Base-by-base conservation (phyloP, 2,888 invertebrate species). In the Acanthacorydalis orientalis region DNA sequence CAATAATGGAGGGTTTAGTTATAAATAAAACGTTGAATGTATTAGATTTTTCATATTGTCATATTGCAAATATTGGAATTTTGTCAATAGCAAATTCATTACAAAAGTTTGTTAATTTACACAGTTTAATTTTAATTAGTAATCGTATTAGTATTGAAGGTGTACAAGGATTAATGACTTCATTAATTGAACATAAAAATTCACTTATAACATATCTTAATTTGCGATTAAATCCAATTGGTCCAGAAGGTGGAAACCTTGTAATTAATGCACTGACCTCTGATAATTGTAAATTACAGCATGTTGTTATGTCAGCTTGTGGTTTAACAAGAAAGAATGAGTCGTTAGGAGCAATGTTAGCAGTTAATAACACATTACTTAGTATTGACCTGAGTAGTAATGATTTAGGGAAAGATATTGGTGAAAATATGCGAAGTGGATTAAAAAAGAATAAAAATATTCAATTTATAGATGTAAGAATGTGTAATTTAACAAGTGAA, bases 1-100 rank as follows among this genome's bases (percentile, higher is more conserved):
- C 55, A 46, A 55, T 65, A 31, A 44, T 63, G 9, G 59, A 57
- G 47, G 46, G 58, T 31, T 49, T 64, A 12, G 35, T 52, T 15
- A 57, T 56, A 47, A 60, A 63, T 47, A 54, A 56, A 31, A 50
- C 46, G 38, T 51, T 65, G 14, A 51, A 50, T 46, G 53, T 53
- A 16, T 46, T 64, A 23, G 63, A 64, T 50, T 59, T 64, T 51
- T 63, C 63, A 2, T 62, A 63, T 53, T 64, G 65, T 49, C 56
- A 57, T 51, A 57, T 65, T 43, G 53, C 54, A 1, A 57, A 64
- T 49, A 49, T 53, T 12, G 64, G 63, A 11, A 55, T 57, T 6
- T 50, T 56, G 16, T 60, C 59, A 31, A 48, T 64, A 9, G 55
- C 58, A 34, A 60, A 59, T 53, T 57, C 62, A 50, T 46, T 57